Percentiles rank a stretch among this genome's conserved stretches.
Evolutionary conservation across 2,797 vertebrate species (phyloP).

Genomic region (Spinibarbus caldwelli): DNA sequence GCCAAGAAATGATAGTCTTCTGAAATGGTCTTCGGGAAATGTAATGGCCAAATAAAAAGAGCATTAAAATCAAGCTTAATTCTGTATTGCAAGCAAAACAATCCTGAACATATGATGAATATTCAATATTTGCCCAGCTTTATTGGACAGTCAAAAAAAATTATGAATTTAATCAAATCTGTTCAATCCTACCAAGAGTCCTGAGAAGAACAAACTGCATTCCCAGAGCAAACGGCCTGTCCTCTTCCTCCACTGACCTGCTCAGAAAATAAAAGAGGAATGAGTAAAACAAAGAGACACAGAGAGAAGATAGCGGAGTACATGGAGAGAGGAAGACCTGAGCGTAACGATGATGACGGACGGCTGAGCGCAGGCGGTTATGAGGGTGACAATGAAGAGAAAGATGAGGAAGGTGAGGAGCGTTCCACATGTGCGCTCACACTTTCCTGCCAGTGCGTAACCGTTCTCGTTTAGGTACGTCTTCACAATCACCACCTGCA

Average conservation of each 20-base stretch:
- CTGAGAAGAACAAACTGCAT: conserved; percentile 98
- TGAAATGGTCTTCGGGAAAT: neutral
- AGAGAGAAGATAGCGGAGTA: neutral
- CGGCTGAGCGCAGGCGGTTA: conserved; percentile 95
- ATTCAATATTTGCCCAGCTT: neutral
- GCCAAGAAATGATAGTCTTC: neutral
- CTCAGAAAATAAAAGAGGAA: conserved; percentile 2
- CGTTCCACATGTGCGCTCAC: conserved; percentile 90
- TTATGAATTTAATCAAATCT: neutral
- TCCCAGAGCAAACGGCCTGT: conserved; percentile 93
- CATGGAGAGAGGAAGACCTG: conserved; percentile 75
- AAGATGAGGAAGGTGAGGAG: conserved; percentile 96
- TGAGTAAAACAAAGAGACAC: neutral
- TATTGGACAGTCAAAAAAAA: neutral
- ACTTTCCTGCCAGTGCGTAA: conserved; percentile 92
- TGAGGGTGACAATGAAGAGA: conserved; percentile 96
- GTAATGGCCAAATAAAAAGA: neutral
- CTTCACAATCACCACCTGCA: conserved; percentile 94
- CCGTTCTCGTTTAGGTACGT: conserved; percentile 96
- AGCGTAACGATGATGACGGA: conserved; percentile 98
- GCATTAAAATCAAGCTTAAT: neutral
- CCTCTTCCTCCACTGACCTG: conserved; percentile 94
- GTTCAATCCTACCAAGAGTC: conserved; percentile 85
- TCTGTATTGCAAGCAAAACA: neutral
- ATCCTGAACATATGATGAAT: neutral